Conservation (phyloP, 2,797 vertebrate species). For the Bradypodion pumilum region DNA sequence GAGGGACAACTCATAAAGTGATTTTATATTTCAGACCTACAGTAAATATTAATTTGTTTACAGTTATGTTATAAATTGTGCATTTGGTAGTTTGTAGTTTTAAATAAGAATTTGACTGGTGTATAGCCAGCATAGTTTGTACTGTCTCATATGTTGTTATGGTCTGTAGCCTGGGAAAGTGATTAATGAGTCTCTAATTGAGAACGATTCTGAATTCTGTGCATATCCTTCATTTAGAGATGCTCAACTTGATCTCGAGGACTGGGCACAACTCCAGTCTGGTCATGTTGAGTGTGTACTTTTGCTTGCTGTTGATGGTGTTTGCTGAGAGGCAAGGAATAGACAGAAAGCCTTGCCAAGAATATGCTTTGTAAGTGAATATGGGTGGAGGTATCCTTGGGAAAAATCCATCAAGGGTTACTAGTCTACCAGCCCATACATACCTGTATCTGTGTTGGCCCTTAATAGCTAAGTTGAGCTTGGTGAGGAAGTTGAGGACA, state of each 20-base stretch:
- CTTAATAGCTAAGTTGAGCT: not conserved
- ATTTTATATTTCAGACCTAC: not conserved
- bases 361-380: not conserved
- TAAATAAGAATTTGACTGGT: not conserved
- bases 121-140: not conserved
- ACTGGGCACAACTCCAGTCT: not conserved
- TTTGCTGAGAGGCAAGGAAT: not conserved
- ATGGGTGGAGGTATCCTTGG: not conserved
- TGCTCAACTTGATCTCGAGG: not conserved
- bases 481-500: not conserved
- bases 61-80: not conserved
- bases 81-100: not conserved
- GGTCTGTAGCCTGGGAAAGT: not conserved
- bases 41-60: not conserved
- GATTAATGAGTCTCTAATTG: not conserved
- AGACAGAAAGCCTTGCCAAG: not conserved
- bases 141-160: not conserved
- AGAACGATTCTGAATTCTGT: not conserved
- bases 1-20: not conserved
- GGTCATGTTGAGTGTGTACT: not conserved
- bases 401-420: not conserved
- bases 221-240: not conserved
- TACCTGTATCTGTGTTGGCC: not conserved
- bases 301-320: not conserved
- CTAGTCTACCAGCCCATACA: not conserved